Percentiles rank a stretch among this genome's conserved stretches.
phyloP scores from a whole-genome alignment of 2,113 vertebrate species.

The Ochotona curzoniae region DNA sequence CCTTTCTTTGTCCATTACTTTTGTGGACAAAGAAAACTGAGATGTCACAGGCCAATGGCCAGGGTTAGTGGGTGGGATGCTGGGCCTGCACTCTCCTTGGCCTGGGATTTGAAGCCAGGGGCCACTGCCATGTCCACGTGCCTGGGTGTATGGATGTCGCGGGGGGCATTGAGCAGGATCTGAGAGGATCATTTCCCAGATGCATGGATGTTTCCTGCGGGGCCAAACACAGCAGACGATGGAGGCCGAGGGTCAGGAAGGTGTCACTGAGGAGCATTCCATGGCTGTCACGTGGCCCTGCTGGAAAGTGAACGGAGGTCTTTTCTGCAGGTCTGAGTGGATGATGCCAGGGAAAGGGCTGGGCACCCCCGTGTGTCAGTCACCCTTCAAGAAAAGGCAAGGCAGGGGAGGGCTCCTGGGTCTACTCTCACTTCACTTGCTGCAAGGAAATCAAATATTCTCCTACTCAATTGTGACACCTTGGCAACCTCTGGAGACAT shows the following conservation, averaged over 20 bases:
- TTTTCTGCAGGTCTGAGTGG: not conserved
- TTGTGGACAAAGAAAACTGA: not conserved
- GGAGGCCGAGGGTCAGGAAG: not conserved
- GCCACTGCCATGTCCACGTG: not conserved
- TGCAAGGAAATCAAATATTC: not conserved
- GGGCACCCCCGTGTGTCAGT: not conserved
- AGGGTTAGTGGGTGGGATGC: not conserved
- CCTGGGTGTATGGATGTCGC: not conserved
- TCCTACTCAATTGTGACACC: not conserved
- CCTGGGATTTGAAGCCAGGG: not conserved
- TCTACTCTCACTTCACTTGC: not conserved
- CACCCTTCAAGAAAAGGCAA: not conserved
- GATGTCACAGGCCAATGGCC: not conserved
- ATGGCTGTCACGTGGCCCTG: not conserved
- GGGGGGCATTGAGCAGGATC: not conserved
- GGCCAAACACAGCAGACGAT: not conserved
- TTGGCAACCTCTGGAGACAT: accelerated
- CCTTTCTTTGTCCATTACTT: not conserved
- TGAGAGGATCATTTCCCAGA: not conserved
- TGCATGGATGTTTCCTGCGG: not conserved
- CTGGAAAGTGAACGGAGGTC: not conserved
- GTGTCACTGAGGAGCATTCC: not conserved
- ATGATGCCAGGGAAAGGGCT: not conserved
- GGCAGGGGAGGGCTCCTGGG: not conserved
- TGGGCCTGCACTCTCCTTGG: not conserved